Conservation (phyloP, 2,888 invertebrate species). For the Falcaria lacertinaria region DNA sequence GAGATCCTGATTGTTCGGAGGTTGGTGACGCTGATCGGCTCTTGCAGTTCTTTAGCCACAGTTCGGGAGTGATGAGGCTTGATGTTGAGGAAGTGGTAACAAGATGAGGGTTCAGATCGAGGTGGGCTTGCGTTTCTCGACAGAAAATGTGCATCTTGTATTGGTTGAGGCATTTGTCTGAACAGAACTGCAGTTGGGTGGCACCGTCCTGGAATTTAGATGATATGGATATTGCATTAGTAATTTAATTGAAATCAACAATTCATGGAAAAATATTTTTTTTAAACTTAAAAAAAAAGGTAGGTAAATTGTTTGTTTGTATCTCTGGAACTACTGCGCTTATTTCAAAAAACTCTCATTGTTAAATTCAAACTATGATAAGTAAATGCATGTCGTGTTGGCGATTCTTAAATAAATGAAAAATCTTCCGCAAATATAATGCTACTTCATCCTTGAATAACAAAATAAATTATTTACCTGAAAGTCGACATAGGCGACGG, state of each 20-base stretch:
- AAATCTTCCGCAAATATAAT: too few relatives aligned
- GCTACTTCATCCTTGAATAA: too few relatives aligned
- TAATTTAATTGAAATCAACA: too few relatives aligned
- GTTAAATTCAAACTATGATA: too few relatives aligned
- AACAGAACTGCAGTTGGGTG: conserved; percentile 93
- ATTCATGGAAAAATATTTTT: too few relatives aligned
- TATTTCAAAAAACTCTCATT: too few relatives aligned
- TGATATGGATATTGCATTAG: too few relatives aligned
- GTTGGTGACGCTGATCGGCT: conserved; percentile 81
- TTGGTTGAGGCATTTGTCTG: conserved; percentile 95
- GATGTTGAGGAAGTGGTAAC: conserved; percentile 70
- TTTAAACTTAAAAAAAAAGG: too few relatives aligned
- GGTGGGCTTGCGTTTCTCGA: conserved; percentile 94
- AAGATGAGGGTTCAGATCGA: conserved; percentile 90
- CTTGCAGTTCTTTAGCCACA: conserved; percentile 92
- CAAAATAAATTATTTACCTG: conserved; percentile 80
- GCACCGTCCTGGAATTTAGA: conserved; percentile 86
- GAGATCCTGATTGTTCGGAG: conserved; percentile 78
- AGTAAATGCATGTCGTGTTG: too few relatives aligned
- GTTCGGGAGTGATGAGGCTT: conserved; percentile 91
- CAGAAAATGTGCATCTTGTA: conserved; percentile 99
- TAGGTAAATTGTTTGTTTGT: too few relatives aligned
- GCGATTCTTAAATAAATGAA: too few relatives aligned
- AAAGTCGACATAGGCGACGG: conserved; percentile 94
- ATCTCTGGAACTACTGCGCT: too few relatives aligned